Base-by-base conservation (phyloP, 2,888 invertebrate genomes). In the Anthophora plumipes region DNA sequence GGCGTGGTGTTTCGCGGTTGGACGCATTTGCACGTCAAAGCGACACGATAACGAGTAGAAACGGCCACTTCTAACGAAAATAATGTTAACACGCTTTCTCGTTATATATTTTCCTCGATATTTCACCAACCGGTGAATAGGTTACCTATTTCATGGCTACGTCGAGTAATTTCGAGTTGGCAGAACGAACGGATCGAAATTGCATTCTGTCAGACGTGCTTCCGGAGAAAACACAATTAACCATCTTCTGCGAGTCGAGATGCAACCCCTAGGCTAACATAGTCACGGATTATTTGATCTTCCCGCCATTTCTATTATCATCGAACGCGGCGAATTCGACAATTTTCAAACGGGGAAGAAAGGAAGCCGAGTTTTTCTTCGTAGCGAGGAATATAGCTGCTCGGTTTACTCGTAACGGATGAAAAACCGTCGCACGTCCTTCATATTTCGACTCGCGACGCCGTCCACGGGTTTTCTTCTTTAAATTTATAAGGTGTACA, bases 201-300 rank as follows among this genome's bases (percentile, higher is more conserved):
- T 87, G 83, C 86, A 85, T 87, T 87, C 83, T 70, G 76, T 69
- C 78, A 78, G 83, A 83, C 87, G 81, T 83, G 83, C 80, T 78
- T 66, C 69, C 82, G 60, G 67, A 52, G 82, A 77, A 83, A 87
- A 87, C 80, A 87, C 83, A 87, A 85, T 83, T 85, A 87, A 87
- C 86, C 67, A 67, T 63, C 85, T 87, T 50, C 80, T 57, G 66
- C n/a, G 74, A 60, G 75, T 76, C 69, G 75, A 81, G 77, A 80
- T 57, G 79, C 52, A 7, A 59, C 31, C 48, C 64, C 46, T 12
- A 31, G 11, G 31, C 46, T 63, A 57, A 54, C 31, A 25, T 8
- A 50, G 31, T 60, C 31, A 48, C 57, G 60, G 57, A 64, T 71
- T 67, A 66, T 57, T 55, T 63, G 61, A 66, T 79, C 67, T 37